These are phyloP conservation scores for Dasypogon diadema DNA, from an alignment of 2,888 invertebrate genomes.

Conservation along the genomic window DNA sequence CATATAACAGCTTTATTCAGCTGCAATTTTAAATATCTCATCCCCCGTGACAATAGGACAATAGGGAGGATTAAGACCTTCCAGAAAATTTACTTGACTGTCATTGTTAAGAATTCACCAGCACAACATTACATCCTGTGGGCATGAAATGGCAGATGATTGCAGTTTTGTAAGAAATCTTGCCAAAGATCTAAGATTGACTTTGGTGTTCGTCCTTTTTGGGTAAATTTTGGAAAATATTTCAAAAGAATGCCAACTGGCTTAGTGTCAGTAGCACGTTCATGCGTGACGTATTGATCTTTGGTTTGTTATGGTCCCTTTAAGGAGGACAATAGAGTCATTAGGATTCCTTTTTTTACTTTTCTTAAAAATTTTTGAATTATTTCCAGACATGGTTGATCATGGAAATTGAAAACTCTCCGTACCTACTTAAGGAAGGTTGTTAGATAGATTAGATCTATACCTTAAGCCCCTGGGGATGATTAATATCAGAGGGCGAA, in stretches of 20 bases:
- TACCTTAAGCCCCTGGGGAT: not conserved
- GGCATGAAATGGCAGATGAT: slow-evolving; percentile 19
- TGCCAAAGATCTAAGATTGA: not conserved
- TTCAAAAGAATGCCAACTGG: not conserved
- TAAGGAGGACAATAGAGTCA: slow-evolving; percentile 13
- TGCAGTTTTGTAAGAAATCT: not conserved
- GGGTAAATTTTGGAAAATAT: not conserved
- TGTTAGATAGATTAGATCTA: slow-evolving; percentile 8
- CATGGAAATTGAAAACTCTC: slow-evolving; percentile 26
- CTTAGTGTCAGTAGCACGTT: not conserved
- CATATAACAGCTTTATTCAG: not conserved
- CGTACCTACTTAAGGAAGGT: not conserved
- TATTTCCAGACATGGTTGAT: slow-evolving; percentile 18
- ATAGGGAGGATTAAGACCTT: not conserved
- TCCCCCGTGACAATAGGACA: not conserved
- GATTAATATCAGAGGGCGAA: slow-evolving; percentile 29
- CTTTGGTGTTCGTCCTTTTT: not conserved
- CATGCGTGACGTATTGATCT: slow-evolving; percentile 39
- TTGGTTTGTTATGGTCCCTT: slow-evolving; percentile 40
- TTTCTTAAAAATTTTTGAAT: slow-evolving; percentile 30
- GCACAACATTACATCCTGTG: not conserved
- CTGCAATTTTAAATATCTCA: not conserved
- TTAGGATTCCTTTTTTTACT: slow-evolving; percentile 12
- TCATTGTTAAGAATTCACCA: not conserved
- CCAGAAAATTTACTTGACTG: not conserved